phyloP scores from a whole-genome alignment of 2,888 invertebrate species.

The Sphaeridia pumilis region DNA sequence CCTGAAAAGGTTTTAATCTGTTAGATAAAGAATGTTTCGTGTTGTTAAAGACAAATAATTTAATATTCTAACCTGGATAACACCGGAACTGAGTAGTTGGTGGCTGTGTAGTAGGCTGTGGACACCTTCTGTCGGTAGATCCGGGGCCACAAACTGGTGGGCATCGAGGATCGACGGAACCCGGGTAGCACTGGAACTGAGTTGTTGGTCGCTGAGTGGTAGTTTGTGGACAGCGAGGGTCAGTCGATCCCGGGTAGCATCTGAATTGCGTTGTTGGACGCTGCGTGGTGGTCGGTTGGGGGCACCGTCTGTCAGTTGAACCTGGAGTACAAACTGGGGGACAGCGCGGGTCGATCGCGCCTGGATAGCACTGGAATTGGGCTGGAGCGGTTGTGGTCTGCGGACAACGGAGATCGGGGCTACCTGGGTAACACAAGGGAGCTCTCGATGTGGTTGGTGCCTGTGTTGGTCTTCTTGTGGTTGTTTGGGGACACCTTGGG shows the following conservation, averaged over 20 bases:
- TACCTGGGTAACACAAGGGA: slow-evolving; percentile 37
- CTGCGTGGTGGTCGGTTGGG: slow-evolving; percentile 7
- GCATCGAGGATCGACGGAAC: not conserved
- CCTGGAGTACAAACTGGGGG: slow-evolving; percentile 36
- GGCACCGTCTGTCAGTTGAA: slow-evolving; percentile 36
- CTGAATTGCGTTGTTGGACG: slow-evolving; percentile 27
- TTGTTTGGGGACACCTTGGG: slow-evolving; percentile 32
- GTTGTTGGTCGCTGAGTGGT: slow-evolving; percentile 22
- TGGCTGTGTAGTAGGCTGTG: slow-evolving; percentile 4
- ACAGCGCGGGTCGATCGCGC: slow-evolving; percentile 35
- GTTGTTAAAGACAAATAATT: slow-evolving; percentile 17
- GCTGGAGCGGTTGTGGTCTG: slow-evolving; percentile 5
- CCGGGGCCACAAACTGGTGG: not conserved
- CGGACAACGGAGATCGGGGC: slow-evolving; percentile 38
- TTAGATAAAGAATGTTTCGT: too few relatives aligned
- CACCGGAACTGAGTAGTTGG: slow-evolving; percentile 14
- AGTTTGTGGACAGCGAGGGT: slow-evolving; percentile 38
- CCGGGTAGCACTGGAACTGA: slow-evolving; percentile 21
- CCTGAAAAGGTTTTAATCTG: slow-evolving; percentile 13
- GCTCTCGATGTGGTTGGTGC: slow-evolving; percentile 17
- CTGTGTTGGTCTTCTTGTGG: slow-evolving; percentile 32
- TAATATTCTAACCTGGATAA: slow-evolving; percentile 31
- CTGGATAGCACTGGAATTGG: slow-evolving; percentile 24
- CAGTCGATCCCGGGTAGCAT: slow-evolving; percentile 38
- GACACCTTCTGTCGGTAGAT: not conserved